phyloP scores from a whole-genome alignment of 30 jellyfish, hydroid and myxozoan genomes.

The Rhopilema esculentum region DNA sequence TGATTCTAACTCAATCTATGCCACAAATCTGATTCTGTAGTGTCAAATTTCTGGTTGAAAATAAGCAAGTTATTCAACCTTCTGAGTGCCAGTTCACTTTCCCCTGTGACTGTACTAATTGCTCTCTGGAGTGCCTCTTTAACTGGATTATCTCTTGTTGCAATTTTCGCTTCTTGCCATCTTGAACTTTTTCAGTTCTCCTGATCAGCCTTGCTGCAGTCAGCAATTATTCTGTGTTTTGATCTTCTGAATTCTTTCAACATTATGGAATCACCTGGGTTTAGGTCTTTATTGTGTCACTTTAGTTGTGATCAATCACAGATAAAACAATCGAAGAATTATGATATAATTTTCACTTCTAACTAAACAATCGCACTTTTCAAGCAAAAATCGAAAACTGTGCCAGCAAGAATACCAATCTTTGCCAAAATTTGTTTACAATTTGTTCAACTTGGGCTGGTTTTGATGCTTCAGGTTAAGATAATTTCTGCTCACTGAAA shows the following conservation, averaged over 20 bases:
- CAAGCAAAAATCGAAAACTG: too few species aligned
- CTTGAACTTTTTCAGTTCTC: conserved; percentile 78
- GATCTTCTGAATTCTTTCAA: conserved; percentile 82
- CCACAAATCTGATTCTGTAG: too few species aligned
- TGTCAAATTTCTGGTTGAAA: background rate
- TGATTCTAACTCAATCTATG: too few species aligned
- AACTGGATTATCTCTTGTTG: conserved; percentile 86
- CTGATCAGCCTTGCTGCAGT: conserved; percentile 82
- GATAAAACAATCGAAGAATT: background rate
- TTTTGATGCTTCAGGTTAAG: too few species aligned
- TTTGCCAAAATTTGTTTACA: too few species aligned
- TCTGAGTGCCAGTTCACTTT: conserved; percentile 83
- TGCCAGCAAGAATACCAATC: too few species aligned
- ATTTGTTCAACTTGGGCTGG: too few species aligned
- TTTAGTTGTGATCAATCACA: conserved; percentile 70
- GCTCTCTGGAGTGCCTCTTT: conserved; percentile 72
- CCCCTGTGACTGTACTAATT: conserved; percentile 76
- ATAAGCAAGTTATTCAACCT: conserved; percentile 46
- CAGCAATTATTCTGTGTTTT: conserved; percentile 78
- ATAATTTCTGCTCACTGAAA: too few species aligned
- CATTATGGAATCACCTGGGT: conserved; percentile 66
- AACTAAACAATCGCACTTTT: too few species aligned
- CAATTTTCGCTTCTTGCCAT: conserved; percentile 81
- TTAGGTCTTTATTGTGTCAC: conserved; percentile 70
- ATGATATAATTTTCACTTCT: too few species aligned